A percentile compares a stretch with the other conserved stretches of the same genome.
Evolutionary conservation across 2,113 vertebrate genomes (phyloP).

Genomic region (Camelus dromedarius): DNA sequence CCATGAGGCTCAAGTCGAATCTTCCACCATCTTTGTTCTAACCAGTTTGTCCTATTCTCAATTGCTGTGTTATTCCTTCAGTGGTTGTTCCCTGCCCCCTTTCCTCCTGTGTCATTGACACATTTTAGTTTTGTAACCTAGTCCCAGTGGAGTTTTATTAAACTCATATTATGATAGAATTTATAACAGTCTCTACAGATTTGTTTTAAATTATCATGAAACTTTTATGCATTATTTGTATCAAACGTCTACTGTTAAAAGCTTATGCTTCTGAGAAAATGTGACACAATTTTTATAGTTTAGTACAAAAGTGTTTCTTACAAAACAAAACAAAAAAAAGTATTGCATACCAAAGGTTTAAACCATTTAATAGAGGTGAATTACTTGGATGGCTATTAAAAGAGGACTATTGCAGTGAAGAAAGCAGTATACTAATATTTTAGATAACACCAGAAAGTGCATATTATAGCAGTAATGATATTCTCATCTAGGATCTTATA

Average conservation of each 20-base stretch:
- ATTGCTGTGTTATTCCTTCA: no score
- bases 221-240: constrained; percentile 78
- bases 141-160: constrained; percentile 59
- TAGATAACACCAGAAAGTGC: neutral
- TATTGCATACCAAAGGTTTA: constrained; percentile 67
- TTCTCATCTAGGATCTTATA: neutral
- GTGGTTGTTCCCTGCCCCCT: no score
- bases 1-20: no score
- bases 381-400: constrained; percentile 24
- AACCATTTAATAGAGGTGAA: constrained; percentile 64
- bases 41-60: no score
- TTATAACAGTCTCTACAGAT: constrained; percentile 65
- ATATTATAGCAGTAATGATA: neutral
- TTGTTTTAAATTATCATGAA: constrained; percentile 72
- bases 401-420: neutral
- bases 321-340: constrained; percentile 66
- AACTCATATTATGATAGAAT: constrained; percentile 58
- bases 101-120: neutral
- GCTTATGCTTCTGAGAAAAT: constrained; percentile 74
- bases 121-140: constrained; percentile 62
- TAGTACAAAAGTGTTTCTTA: constrained; percentile 24
- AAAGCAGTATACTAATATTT: neutral
- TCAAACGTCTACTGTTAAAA: constrained; percentile 63
- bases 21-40: no score
- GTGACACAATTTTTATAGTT: constrained; percentile 74